Evolutionary conservation across 2,888 invertebrate genomes (phyloP), one percentile per base, ranked within the genome.

Genomic region (Drosophila mettleri): DNA sequence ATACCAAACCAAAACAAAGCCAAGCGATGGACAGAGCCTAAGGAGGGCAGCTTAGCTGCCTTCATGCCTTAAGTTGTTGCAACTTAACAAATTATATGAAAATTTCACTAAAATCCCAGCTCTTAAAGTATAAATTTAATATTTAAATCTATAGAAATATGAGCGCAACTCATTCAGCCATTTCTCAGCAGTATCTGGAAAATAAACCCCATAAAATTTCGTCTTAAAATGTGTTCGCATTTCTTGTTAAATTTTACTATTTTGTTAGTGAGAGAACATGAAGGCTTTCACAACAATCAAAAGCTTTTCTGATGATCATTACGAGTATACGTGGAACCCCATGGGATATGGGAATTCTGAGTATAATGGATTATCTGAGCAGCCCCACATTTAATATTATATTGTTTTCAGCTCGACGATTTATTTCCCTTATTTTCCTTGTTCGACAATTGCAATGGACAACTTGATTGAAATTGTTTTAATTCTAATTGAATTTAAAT

Each of bases 1-100:
- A 51, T 31, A 53, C 57, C 69, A 59, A 53, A 24, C 22, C 46
- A 52, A 29, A 22, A 29, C 55, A 41, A 39, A 53, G 10, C 54
- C 24, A 16, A 34, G 41, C 41, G 12, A 45, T 22, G 16, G 52
- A 54, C 34, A 14, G 36, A 36, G 31, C n/a, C 59, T 24, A 8
- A 24, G 29, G 9, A 24, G 39, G 31, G 16, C 29, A 41, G 33
- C 36, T 55, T 14, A 14, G 36, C 33, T 18, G 8, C 54, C 9
- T 49, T 22, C 12, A 59, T 49, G 31, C 36, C 31, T 10, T 41
- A n/a, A n/a, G n/a, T n/a, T n/a, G n/a, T n/a, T n/a, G n/a, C n/a
- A n/a, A n/a, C n/a, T n/a, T n/a, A n/a, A n/a, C n/a, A n/a, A n/a
- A n/a, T n/a, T n/a, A n/a, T n/a, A n/a, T n/a, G n/a, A n/a, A n/a